These are phyloP conservation scores for Macquaria ambigua DNA, from an alignment of 2,113 vertebrate species.

Conservation along the genomic window DNA sequence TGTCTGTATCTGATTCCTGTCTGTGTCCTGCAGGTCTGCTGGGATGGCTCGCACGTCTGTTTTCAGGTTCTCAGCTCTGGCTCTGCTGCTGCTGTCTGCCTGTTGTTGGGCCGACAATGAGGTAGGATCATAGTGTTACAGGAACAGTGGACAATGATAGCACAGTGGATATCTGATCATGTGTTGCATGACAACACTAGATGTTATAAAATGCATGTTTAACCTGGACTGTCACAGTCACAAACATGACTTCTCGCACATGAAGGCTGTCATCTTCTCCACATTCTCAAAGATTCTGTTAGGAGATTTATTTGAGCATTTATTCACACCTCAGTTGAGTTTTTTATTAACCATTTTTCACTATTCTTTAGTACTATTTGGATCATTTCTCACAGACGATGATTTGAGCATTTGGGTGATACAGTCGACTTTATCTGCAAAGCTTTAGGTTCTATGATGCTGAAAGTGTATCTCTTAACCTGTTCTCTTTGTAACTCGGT, in stretches of 20 bases:
- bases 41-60: conserved; percentile 34
- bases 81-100: conserved; percentile 59
- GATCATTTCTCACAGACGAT: background rate
- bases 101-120: conserved; percentile 57
- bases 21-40: conserved; percentile 44
- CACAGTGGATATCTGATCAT: too few relatives aligned
- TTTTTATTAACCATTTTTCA: background rate
- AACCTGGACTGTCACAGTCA: background rate
- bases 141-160: background rate
- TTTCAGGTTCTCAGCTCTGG: conserved; percentile 39
- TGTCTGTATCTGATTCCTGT: background rate
- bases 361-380: background rate
- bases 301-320: background rate
- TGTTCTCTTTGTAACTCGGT: too few relatives aligned
- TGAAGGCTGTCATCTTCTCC: background rate
- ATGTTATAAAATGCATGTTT: background rate
- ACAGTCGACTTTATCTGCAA: background rate
- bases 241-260: background rate
- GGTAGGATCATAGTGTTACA: conserved; percentile 11
- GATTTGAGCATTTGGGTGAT: too few relatives aligned
- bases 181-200: too few relatives aligned
- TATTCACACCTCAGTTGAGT: background rate
- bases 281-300: background rate
- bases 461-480: background rate
- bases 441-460: too few relatives aligned